Evolutionary conservation across 2,888 invertebrate genomes (phyloP).

Genomic region (Tenthredo livida): DNA sequence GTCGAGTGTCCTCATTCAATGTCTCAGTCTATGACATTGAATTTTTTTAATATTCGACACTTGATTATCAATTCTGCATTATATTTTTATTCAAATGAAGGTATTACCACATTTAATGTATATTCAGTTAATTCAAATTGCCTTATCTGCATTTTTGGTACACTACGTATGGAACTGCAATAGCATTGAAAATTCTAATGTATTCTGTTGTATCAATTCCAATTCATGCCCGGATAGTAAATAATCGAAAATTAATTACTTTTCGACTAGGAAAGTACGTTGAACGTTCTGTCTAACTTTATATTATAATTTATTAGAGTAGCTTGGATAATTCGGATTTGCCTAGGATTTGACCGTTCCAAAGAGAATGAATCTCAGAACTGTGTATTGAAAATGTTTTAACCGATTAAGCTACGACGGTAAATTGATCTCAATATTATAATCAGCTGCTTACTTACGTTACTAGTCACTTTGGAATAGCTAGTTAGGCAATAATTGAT

Average conservation of each 20-base stretch:
- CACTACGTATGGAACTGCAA: neutral
- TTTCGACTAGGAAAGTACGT: neutral
- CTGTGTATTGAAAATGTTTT: neutral
- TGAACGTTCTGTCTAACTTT: neutral
- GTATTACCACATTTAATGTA: neutral
- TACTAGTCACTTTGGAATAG: slow-evolving; percentile 22
- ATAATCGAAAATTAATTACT: neutral
- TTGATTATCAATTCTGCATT: neutral
- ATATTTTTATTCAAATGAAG: neutral
- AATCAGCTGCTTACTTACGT: neutral
- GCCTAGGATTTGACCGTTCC: slow-evolving; percentile 12
- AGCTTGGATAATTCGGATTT: neutral
- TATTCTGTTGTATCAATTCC: neutral
- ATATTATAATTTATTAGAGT: neutral
- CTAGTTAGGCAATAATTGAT: neutral
- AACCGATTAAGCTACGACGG: slow-evolving; percentile 1
- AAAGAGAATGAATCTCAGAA: neutral
- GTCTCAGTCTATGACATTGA: neutral
- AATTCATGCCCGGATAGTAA: neutral
- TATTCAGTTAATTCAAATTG: neutral
- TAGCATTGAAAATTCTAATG: neutral
- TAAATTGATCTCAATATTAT: slow-evolving; percentile 37
- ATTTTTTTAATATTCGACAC: neutral
- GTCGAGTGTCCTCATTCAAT: slow-evolving; percentile 11
- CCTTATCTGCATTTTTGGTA: slow-evolving; percentile 35